phyloP scores from a whole-genome alignment of 2,113 vertebrate species.

The Xenopus tropicalis region UCB_Xtro_10.0 CM004445.2:74234001-74234500 shows the following conservation, averaged over 20 bases:
- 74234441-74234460: too few relatives aligned
- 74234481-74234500: too few relatives aligned
- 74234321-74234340: conserved; percentile 8
- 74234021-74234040: conserved; percentile 26
- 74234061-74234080: conserved; percentile 35
- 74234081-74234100: conserved; percentile 44
- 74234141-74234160: conserved; percentile 35
- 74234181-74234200: conserved; percentile 33
- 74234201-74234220: conserved; percentile 24
- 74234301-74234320: conserved; percentile 4
- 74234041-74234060: conserved; percentile 30
- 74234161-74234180: conserved; percentile 31
- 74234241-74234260: conserved; percentile 14
- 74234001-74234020: conserved; percentile 24
- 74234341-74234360: conserved; percentile 1
- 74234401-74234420: not conserved
- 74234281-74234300: conserved; percentile 18
- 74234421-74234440: too few relatives aligned
- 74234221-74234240: conserved; percentile 33
- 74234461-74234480: too few relatives aligned
- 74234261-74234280: conserved; percentile 33
- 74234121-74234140: conserved; percentile 44
- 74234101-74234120: conserved; percentile 40
- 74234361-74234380: conserved; percentile 3
- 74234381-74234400: not conserved